phyloP scores from a whole-genome alignment of 2,797 vertebrate genomes.

The Falco biarmicus region DNA sequence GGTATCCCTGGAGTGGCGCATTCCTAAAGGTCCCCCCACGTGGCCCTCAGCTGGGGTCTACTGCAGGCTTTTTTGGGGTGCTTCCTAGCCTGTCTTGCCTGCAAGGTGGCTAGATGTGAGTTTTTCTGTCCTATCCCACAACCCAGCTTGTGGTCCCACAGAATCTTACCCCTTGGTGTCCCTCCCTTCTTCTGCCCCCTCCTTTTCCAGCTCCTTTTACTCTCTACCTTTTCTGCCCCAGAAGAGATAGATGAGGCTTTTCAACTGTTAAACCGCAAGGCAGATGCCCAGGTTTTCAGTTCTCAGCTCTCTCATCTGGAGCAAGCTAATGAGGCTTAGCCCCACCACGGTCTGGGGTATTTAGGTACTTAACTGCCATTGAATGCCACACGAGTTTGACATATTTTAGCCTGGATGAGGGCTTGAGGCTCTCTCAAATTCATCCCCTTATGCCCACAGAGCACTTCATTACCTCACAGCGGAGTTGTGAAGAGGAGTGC shows the following conservation, averaged over 20 bases:
- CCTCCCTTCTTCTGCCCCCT: neutral
- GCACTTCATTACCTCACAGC: neutral
- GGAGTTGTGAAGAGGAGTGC: neutral
- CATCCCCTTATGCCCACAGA: neutral
- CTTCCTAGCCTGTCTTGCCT: neutral
- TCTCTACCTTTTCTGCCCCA: neutral
- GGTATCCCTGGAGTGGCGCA: neutral
- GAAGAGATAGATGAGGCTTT: neutral
- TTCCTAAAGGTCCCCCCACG: slow-evolving; percentile 27
- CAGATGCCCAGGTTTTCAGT: neutral
- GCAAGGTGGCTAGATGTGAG: neutral
- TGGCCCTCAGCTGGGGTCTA: neutral
- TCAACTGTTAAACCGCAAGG: neutral
- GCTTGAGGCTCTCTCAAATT: neutral
- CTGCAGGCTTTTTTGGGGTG: neutral
- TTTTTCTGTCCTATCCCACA: neutral
- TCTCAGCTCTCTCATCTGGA: neutral
- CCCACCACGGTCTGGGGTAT: neutral
- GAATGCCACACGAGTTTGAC: neutral
- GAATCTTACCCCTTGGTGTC: neutral
- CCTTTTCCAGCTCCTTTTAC: neutral
- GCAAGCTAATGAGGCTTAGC: neutral
- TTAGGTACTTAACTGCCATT: neutral
- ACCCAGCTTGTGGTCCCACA: neutral
- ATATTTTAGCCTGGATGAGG: neutral